phyloP scores from a whole-genome alignment of 92 coral and sea anemone genomes.

The Porites lobata region DNA sequence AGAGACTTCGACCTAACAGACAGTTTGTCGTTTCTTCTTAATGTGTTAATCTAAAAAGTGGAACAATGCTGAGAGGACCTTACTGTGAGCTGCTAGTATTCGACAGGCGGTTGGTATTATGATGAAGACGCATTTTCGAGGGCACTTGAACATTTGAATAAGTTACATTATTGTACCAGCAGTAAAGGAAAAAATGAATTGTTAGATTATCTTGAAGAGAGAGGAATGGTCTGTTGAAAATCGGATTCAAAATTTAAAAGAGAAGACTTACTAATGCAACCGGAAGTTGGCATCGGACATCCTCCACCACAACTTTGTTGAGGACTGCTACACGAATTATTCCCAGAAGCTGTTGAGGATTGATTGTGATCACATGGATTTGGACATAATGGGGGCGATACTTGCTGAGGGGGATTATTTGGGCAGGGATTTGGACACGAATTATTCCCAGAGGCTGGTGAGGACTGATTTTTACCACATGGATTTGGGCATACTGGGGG shows the following conservation, averaged over 20 bases:
- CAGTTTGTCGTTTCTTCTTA: too few species aligned
- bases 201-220: too few species aligned
- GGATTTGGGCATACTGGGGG: slow-evolving; percentile 10
- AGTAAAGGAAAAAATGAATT: too few species aligned
- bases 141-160: too few species aligned
- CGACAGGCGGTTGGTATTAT: too few species aligned
- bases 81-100: too few species aligned
- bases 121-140: too few species aligned
- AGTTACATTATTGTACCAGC: too few species aligned
- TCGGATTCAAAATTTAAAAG: neutral
- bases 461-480: neutral
- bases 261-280: slow-evolving; percentile 22
- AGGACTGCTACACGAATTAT: slow-evolving; percentile 1
- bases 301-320: slow-evolving; percentile 24
- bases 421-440: slow-evolving; percentile 31
- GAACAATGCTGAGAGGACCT: too few species aligned
- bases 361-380: slow-evolving; percentile 1
- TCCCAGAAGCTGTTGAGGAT: neutral
- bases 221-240: neutral
- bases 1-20: too few species aligned
- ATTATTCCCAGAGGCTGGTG: neutral
- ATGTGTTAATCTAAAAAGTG: too few species aligned
- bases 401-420: neutral
- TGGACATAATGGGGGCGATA: neutral
- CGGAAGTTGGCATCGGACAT: slow-evolving; percentile 10